Base-by-base conservation (phyloP, 2,113 vertebrate species). In the Pelecanus crispus region DNA sequence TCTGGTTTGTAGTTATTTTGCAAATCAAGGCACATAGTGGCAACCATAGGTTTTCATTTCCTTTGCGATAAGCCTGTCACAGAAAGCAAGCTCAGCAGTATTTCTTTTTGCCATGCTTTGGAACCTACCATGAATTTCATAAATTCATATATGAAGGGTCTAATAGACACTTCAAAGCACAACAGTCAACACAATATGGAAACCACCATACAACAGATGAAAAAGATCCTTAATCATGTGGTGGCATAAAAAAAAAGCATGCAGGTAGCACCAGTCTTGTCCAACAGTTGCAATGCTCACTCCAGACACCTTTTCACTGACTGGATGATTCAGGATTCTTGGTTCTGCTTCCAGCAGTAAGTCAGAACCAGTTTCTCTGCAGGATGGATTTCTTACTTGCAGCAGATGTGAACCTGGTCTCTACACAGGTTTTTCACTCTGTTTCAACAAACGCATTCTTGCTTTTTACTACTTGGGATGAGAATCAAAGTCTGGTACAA, bases 81-180 rank as follows among this genome's bases (percentile, higher is more conserved):
- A 66, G 72, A 45, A 47, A 66, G 56, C 65, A 77, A 81, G 34
- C 22, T 40, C 56, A 81, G 89, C 47, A 59, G 53, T 45, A 20
- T 34, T 65, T 66, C 47, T 74, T 77, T 47, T 42, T 71, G 32
- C 26, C 34, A n/a, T 13, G 67, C 74, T 94, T 61, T 58, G 56
- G 95, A 94, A 94, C 50, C 66, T 73, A 70, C 56, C 40, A 24
- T 17, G 53, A 86, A 90, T 92, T 91, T 84, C 70, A 65, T 52
- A 78, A 62, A 28, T 38, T 42, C 14, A 0, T 11, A 50, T 82
- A 32, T 32, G 74, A 84, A 80, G 22, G 28, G 32, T 8, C 74
- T 62, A 68, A 55, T 45, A 31, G 52, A 67, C 52, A 53, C 45
- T 59, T 70, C 24, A 68, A 90, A 92, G 74, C 59, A n/a, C 36